Evolutionary conservation across 2,888 invertebrate genomes (phyloP), one percentile per base, ranked within the genome.

Genomic region (Bibio marci): DNA sequence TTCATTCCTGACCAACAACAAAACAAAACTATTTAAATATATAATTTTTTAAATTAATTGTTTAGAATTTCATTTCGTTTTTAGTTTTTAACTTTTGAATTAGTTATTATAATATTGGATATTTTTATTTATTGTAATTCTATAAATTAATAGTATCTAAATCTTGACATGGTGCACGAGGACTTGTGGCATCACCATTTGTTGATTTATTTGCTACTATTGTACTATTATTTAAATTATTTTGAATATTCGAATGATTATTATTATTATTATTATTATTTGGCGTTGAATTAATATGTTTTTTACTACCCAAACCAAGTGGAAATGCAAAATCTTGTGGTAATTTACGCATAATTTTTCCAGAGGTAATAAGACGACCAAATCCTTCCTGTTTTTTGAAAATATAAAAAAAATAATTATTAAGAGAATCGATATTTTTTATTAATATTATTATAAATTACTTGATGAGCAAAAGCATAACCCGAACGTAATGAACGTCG

Each of bases 391-490:
- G 38, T 12, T 45, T 39, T 17, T n/a, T 15, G 6, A 14, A 27
- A 32, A 8, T 22, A 22, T 30, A 41, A 32, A 19, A 37, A 26
- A 35, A 26, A 19, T 4, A 25, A 15, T n/a, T 22, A 32, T 31
- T 25, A 3, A 26, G 18, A 33, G 14, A 3, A 12, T 19, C 14
- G 4, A 6, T 17, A 34, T 17, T 4, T 11, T n/a, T n/a, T n/a
- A n/a, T n/a, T n/a, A 31, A 25, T 17, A 12, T 19, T 22, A 22
- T 26, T 18, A 18, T 30, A 42, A 32, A 56, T 38, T 43, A 62
- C 61, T 52, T 92, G 91, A 66, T 98, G 97, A 41, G 97, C 91
- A 66, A 98, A 98, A 10, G 97, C 97, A 65, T 98, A 92, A 41
- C 97, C 95, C 11, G 94, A 94, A 41, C 95, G 80, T 45, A 95